A percentile compares a stretch with the other conserved stretches of the same genome.
Conservation (phyloP, 1,140 invertebrate species). For the Pentalonia nigronervosa region DNA sequence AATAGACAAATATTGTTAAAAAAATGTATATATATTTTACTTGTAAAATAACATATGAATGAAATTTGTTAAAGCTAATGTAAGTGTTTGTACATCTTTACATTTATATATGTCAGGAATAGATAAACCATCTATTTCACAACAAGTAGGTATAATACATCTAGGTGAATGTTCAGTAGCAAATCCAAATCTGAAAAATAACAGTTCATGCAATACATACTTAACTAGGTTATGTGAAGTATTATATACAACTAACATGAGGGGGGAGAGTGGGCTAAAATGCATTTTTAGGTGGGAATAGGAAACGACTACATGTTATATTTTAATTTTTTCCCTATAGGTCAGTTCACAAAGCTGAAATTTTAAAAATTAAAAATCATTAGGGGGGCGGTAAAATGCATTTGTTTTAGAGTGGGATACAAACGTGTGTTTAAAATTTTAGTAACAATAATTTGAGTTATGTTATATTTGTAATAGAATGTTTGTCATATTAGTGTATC, state of each 20-base stretch:
- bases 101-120: constrained; percentile 77
- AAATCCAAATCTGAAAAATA: constrained; percentile 82
- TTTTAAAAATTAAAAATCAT: no score
- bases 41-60: constrained; percentile 88
- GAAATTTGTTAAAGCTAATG: constrained; percentile 80
- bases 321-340: no score
- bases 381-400: no score
- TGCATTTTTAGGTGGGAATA: no score
- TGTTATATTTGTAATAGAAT: not conserved
- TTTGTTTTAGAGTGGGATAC: not conserved
- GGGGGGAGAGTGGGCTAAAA: no score
- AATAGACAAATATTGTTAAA: not conserved
- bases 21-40: constrained; percentile 67
- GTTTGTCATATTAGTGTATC: not conserved
- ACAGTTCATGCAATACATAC: not conserved
- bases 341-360: no score
- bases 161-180: constrained; percentile 85
- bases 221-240: not conserved
- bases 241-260: not conserved
- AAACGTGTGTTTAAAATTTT: no score
- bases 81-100: constrained; percentile 81
- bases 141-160: constrained; percentile 82
- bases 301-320: no score
- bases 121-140: constrained; percentile 70
- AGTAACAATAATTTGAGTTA: not conserved